A percentile compares a stretch with the other conserved stretches of the same genome.
Conservation (phyloP, 1,140 invertebrate species). For the Aricia agestis region DNA sequence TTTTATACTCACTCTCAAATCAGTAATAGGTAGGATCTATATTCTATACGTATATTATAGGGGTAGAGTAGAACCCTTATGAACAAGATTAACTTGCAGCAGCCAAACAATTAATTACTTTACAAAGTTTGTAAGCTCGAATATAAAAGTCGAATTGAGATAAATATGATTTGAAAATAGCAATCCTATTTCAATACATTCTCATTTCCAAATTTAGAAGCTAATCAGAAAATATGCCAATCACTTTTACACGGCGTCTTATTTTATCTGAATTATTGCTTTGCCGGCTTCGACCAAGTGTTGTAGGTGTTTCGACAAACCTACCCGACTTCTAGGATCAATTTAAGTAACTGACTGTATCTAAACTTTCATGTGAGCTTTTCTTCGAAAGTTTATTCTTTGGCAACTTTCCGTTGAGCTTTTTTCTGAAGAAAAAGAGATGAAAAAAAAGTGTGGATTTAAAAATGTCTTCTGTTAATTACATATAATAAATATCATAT, state of each 20-base stretch:
- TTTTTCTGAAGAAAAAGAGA: no score
- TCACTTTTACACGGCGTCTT: background rate
- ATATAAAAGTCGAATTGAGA: background rate
- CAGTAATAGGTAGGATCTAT: no score
- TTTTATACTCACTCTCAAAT: no score
- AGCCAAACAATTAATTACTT: background rate
- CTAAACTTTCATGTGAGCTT: no score
- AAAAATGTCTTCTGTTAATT: background rate
- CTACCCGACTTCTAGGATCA: background rate
- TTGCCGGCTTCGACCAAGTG: background rate
- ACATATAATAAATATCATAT: background rate
- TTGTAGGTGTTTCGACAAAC: background rate
- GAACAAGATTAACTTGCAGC: background rate
- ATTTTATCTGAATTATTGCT: constrained; percentile 1
- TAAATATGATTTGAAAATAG: background rate
- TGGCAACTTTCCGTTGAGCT: no score
- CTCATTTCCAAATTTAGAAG: constrained; percentile 3
- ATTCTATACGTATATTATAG: no score
- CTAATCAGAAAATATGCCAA: background rate
- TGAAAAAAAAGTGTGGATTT: background rate
- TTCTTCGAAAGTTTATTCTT: no score
- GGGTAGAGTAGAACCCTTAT: background rate
- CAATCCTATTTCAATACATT: background rate
- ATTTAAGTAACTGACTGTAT: no score
- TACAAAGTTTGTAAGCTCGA: background rate